Evolutionary conservation across 2,113 vertebrate genomes (phyloP).

Genomic region (Protobothrops flavoviridis): DNA sequence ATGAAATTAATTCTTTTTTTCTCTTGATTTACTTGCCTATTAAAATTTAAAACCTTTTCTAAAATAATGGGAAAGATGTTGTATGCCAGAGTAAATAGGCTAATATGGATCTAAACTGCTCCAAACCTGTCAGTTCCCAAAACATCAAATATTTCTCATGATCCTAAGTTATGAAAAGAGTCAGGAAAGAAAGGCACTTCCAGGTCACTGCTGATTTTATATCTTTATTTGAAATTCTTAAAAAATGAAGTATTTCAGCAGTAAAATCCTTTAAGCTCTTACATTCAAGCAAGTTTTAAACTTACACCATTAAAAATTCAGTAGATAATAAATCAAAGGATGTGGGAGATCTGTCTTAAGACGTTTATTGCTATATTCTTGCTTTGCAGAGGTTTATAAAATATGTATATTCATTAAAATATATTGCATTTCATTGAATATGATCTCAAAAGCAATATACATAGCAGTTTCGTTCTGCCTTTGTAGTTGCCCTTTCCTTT

Average conservation of each 20-base stretch:
- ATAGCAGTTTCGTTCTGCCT: constrained; percentile 26
- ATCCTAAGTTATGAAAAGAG: constrained; percentile 36
- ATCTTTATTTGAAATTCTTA: constrained; percentile 61
- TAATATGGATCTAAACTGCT: constrained; percentile 40
- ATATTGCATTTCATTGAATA: constrained; percentile 38
- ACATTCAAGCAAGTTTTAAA: constrained; percentile 62
- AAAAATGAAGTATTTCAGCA: constrained; percentile 65
- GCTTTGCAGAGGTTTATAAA: constrained; percentile 55
- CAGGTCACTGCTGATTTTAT: constrained; percentile 49
- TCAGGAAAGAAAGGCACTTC: constrained; percentile 45
- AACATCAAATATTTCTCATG: background rate
- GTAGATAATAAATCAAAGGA: constrained; percentile 71
- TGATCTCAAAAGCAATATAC: constrained; percentile 32
- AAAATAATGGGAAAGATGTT: constrained; percentile 22
- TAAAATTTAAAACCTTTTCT: constrained; percentile 28
- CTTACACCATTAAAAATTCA: constrained; percentile 71
- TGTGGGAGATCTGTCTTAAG: constrained; percentile 57
- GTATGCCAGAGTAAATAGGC: constrained; percentile 20
- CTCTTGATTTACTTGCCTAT: constrained; percentile 31
- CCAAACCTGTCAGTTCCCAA: constrained; percentile 21
- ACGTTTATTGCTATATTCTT: constrained; percentile 62
- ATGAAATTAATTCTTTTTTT: constrained; percentile 34
- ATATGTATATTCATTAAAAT: constrained; percentile 60
- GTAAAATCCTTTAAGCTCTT: constrained; percentile 62
- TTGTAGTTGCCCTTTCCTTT: constrained; percentile 33